These are phyloP conservation scores for Sardinella longiceps DNA, from an alignment of 2,797 vertebrate species.

Conservation along the genomic window DNA sequence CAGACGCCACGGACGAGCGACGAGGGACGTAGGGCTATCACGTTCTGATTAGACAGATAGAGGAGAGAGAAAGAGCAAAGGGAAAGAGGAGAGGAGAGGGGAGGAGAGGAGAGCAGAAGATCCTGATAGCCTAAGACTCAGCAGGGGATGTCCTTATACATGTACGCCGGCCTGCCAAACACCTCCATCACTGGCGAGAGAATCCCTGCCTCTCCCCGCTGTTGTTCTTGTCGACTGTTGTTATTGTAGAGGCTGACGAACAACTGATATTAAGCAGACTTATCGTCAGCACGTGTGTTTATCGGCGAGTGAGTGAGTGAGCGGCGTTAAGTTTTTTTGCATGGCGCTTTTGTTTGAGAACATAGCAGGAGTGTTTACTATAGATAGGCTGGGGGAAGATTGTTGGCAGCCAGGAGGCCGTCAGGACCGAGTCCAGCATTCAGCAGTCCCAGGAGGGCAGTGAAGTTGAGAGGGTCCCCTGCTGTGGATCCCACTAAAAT, in stretches of 20 bases:
- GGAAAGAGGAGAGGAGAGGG: not conserved
- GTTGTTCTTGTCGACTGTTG: not conserved
- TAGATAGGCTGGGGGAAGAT: slow-evolving; percentile 8
- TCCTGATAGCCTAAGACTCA: not conserved
- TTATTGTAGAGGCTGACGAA: not conserved
- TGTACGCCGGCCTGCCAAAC: not conserved
- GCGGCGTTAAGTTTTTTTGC: not conserved
- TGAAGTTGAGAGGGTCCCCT: not conserved
- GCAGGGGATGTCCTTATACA: not conserved
- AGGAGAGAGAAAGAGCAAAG: not conserved
- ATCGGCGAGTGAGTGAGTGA: not conserved
- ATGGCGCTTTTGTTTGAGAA: slow-evolving; percentile 17
- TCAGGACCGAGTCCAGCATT: not conserved
- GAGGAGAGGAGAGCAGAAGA: not conserved
- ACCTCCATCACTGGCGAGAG: not conserved
- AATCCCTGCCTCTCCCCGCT: not conserved
- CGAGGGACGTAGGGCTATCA: not conserved
- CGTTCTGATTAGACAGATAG: not conserved
- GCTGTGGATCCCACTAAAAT: not conserved
- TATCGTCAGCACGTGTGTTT: not conserved
- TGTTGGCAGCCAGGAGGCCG: not conserved
- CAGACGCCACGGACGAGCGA: not conserved
- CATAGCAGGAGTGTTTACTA: not conserved
- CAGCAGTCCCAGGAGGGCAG: not conserved
- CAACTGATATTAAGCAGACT: not conserved